Evolutionary conservation across 2,113 vertebrate species (phyloP).

Genomic region (Dicentrarchus labrax): DNA sequence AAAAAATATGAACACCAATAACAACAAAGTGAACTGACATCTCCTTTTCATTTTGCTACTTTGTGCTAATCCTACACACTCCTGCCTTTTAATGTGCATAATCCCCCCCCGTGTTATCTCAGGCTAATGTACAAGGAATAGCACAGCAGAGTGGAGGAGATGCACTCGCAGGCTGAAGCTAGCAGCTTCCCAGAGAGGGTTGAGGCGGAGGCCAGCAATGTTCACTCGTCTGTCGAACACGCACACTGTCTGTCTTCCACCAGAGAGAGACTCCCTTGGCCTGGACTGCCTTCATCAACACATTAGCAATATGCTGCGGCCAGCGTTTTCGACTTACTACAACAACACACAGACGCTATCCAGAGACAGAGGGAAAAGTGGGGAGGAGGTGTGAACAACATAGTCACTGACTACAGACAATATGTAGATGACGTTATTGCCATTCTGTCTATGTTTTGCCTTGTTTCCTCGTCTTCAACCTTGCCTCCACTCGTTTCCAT

Average conservation of each 20-base stretch:
- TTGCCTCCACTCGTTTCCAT: constrained; percentile 2
- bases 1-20: background rate
- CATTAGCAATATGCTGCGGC: constrained; percentile 79
- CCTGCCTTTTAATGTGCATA: constrained; percentile 58
- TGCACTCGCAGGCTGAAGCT: constrained; percentile 66
- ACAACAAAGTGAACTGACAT: constrained; percentile 2
- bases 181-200: constrained; percentile 81
- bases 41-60: constrained; percentile 28
- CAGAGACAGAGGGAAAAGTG: constrained; percentile 49
- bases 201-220: constrained; percentile 77
- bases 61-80: constrained; percentile 58
- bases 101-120: constrained; percentile 57
- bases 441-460: constrained; percentile 10
- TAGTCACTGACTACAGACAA: constrained; percentile 21
- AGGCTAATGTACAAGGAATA: constrained; percentile 53
- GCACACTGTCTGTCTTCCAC: constrained; percentile 76
- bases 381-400: constrained; percentile 63
- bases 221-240: constrained; percentile 79
- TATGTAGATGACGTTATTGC: constrained; percentile 41
- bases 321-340: constrained; percentile 67
- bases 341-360: constrained; percentile 51
- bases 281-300: constrained; percentile 77
- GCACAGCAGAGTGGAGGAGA: constrained; percentile 58
- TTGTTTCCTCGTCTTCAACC: background rate
- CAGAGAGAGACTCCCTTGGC: constrained; percentile 71